Conservation (phyloP, 2,113 vertebrate species). For the Tympanuchus pallidicinctus region DNA sequence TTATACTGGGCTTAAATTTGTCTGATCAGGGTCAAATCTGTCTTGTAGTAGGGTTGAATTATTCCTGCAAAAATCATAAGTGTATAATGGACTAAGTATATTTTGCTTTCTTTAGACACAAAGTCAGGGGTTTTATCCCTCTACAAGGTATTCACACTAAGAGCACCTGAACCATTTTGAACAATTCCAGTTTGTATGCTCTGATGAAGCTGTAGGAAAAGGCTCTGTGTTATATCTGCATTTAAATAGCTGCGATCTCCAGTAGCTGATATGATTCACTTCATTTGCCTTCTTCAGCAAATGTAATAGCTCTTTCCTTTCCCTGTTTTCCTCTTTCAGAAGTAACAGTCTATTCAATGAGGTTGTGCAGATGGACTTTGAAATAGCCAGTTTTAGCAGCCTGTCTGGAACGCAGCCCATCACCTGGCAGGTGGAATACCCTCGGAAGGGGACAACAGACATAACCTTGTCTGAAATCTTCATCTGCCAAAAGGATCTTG, state of each 20-base stretch:
- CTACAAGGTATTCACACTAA: neutral
- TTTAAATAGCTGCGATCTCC: neutral
- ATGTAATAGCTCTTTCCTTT: neutral
- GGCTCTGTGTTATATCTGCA: neutral
- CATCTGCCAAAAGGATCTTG: conserved; percentile 91
- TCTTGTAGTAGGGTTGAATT: neutral
- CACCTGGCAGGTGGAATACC: conserved; percentile 95
- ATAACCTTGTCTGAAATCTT: conserved; percentile 88
- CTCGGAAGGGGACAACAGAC: conserved; percentile 79
- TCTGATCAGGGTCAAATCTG: neutral
- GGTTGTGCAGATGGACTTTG: conserved; percentile 91
- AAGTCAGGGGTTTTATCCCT: neutral
- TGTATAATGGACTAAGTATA: neutral
- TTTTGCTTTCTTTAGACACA: neutral
- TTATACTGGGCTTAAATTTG: neutral
- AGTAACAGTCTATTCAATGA: conserved; percentile 82
- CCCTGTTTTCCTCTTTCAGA: conserved; percentile 73
- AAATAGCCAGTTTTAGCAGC: conserved; percentile 88
- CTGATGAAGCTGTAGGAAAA: neutral
- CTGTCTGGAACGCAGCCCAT: conserved; percentile 89
- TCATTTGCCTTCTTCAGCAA: neutral
- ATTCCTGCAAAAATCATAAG: neutral
- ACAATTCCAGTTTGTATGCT: neutral
- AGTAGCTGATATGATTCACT: neutral
- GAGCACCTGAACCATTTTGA: neutral